Percentiles rank a stretch among this genome's conserved stretches.
Conservation (phyloP, 1,140 invertebrate genomes). For the Theocolax elegans region DNA sequence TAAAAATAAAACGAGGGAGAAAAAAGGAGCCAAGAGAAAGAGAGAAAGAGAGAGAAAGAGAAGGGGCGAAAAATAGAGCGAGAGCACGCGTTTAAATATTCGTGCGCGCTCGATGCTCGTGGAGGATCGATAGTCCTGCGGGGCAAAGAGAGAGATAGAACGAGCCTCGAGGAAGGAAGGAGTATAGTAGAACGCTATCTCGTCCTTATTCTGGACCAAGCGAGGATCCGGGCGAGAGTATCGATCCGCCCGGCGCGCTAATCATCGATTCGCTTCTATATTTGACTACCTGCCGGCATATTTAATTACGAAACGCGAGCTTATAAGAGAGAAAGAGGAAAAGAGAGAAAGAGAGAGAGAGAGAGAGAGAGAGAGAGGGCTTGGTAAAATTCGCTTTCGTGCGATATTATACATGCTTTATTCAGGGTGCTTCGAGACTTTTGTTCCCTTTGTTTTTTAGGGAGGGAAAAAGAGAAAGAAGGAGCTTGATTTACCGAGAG, state of each 20-base stretch:
- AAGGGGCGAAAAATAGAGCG: conserved; percentile 36
- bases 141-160: background rate
- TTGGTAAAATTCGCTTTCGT: conserved; percentile 5
- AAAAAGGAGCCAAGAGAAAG: conserved; percentile 6
- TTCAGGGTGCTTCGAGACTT: background rate
- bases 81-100: conserved; percentile 34
- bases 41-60: conserved; percentile 12
- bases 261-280: conserved; percentile 41
- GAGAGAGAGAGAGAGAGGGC: background rate
- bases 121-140: conserved; percentile 39
- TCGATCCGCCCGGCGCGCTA: conserved; percentile 23
- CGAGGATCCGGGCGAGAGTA: background rate
- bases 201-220: conserved; percentile 35
- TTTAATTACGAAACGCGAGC: conserved; percentile 31
- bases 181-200: background rate
- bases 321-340: no score
- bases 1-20: conserved; percentile 17
- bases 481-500: no score
- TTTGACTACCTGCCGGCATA: conserved; percentile 36
- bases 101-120: conserved; percentile 26
- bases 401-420: conserved; percentile 23
- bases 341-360: background rate
- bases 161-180: background rate
- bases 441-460: no score
- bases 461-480: no score